phyloP scores from a whole-genome alignment of 2,888 invertebrate genomes.

The Nipponacmea schrenckii region DNA sequence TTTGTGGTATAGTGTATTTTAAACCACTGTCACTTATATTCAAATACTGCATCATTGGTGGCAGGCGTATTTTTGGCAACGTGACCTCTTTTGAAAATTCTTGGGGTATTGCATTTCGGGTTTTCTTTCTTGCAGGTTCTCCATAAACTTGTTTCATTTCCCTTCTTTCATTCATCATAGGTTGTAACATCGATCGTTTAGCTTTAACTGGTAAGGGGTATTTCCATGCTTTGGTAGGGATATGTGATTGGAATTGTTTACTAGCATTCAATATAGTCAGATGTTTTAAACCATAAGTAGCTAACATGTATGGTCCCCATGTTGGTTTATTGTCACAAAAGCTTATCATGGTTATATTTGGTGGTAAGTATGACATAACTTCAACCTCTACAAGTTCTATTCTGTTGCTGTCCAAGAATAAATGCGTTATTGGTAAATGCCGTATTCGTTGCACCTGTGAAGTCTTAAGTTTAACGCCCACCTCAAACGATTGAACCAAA shows the following conservation, averaged over 20 bases:
- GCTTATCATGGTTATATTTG: not conserved
- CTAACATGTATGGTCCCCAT: not conserved
- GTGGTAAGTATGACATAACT: not conserved
- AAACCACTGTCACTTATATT: constrained; percentile 9
- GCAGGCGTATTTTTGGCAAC: not conserved
- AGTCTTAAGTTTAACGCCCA: not conserved
- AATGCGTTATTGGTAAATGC: constrained; percentile 2
- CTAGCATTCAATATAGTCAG: not conserved
- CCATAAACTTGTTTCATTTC: too few species aligned
- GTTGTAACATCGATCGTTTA: not conserved
- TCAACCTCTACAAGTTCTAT: not conserved
- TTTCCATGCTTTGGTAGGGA: not conserved
- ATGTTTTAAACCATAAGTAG: not conserved
- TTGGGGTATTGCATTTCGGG: too few species aligned
- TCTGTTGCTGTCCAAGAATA: constrained; percentile 7
- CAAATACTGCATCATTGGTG: not conserved
- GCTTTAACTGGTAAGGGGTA: not conserved
- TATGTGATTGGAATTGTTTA: not conserved
- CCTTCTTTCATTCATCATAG: too few species aligned
- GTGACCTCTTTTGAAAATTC: not conserved
- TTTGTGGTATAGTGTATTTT: not conserved
- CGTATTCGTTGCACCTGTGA: not conserved
- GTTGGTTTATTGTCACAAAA: not conserved
- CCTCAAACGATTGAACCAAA: not conserved
- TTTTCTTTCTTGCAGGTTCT: too few species aligned